Evolutionary conservation across 2,797 vertebrate species (phyloP).

Genomic region (Gymnothorax javanicus): DNA sequence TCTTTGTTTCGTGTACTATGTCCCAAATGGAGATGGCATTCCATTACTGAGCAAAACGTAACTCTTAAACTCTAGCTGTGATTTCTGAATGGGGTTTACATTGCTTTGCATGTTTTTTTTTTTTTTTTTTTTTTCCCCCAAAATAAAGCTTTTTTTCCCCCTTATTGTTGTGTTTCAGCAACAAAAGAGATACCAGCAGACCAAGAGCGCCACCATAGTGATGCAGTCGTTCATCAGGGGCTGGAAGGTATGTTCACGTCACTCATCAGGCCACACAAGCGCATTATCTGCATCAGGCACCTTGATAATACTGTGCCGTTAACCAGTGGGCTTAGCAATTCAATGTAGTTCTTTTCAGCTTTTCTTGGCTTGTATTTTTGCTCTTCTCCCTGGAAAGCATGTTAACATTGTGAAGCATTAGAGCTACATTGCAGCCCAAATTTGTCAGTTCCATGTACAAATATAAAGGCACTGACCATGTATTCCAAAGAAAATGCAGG

Average conservation of each 20-base stretch:
- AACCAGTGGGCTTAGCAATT: neutral
- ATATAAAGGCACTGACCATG: too few relatives aligned
- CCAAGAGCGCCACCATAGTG: constrained; percentile 83
- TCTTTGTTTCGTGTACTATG: neutral
- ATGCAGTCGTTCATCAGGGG: constrained; percentile 94
- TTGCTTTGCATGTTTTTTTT: constrained; percentile 27
- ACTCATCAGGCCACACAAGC: neutral
- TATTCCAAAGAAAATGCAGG: too few relatives aligned
- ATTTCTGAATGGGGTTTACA: neutral
- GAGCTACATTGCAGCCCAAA: neutral
- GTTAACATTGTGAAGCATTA: neutral
- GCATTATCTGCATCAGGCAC: neutral
- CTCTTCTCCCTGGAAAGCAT: neutral
- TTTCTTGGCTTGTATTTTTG: neutral
- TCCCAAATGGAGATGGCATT: neutral
- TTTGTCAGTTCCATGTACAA: too few relatives aligned
- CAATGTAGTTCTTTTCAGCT: neutral
- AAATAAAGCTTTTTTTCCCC: constrained; percentile 1
- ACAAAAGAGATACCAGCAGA: constrained; percentile 88
- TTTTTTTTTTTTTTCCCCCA: neutral
- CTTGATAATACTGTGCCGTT: neutral
- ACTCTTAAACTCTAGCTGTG: neutral
- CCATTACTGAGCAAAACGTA: neutral
- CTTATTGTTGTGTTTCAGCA: constrained; percentile 74
- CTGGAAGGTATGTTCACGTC: constrained; percentile 85